Evolutionary conservation across 2,888 invertebrate genomes (phyloP), one percentile per base, ranked within the genome.

Genomic region (Craniophora ligustri): DNA sequence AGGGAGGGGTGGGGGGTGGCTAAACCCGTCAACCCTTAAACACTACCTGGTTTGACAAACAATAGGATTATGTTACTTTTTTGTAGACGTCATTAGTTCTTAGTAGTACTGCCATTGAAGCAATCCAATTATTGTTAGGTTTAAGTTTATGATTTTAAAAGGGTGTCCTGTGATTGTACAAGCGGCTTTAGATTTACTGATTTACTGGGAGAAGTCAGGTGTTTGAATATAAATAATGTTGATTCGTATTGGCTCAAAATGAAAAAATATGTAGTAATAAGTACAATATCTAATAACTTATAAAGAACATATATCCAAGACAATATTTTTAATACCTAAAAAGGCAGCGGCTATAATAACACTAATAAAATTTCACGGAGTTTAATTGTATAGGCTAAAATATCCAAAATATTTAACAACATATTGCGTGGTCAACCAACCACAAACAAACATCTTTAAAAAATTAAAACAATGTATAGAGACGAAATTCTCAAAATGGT

Each of bases 1-100:
- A 16, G 16, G 8, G 23, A 42, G 64, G 64, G 69, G 85, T 71
- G 81, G 85, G n/a, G 82, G 85, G 69, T 64, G 54, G 40, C 5
- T 23, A 41, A 44, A 47, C n/a, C 44, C 65, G 72, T 67, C 55
- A 63, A 35, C 42, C 56, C 62, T 61, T 64, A 61, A 46, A 32
- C 8, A 42, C 69, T 79, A 78, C 82, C 77, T 77, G 68, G 4
- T 44, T 41, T 44, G 6, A 14, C n/a, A 69, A 71, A 82, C 76
- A 80, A 84, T 68, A 30, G 67, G 41, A 39, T 44, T 41, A 36
- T 34, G 31, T 39, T 28, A 53, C 49, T 8, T 5, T 28, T 11
- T 5, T n/a, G 26, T 32, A 16, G 41, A 11, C 10, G 13, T 6
- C 10, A 36, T 34, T 40, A 16, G 45, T 53, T 51, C 45, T 19